phyloP scores from a whole-genome alignment of 2,797 vertebrate species.

The Otolemur crassicaudatus region DNA sequence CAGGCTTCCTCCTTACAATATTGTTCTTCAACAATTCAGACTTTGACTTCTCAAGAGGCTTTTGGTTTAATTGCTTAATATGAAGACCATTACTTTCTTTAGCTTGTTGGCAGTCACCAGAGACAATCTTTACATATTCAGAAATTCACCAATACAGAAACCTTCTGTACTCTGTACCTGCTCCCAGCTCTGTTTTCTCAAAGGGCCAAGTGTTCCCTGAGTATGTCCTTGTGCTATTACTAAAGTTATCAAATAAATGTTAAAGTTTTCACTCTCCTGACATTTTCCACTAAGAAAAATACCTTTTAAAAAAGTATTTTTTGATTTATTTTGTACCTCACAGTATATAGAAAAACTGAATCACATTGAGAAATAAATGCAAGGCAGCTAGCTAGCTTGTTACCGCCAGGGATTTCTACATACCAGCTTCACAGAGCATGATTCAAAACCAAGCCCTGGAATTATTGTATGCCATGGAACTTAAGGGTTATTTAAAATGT shows the following conservation, averaged over 20 bases:
- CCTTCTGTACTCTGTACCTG: not conserved
- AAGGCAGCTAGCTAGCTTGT: not conserved
- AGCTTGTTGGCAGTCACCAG: not conserved
- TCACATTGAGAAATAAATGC: not conserved
- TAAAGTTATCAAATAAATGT: not conserved
- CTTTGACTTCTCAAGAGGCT: not conserved
- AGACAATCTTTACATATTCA: not conserved
- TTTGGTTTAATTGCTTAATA: not conserved
- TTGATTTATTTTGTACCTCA: not conserved
- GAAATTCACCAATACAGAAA: slow-evolving; percentile 27
- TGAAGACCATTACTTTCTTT: not conserved
- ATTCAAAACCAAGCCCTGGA: slow-evolving; percentile 1
- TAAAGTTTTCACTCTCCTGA: not conserved
- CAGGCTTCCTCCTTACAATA: not conserved
- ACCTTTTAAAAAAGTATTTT: not conserved
- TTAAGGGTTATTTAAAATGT: not conserved
- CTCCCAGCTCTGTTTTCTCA: not conserved
- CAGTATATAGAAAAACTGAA: not conserved
- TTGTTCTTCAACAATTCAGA: not conserved
- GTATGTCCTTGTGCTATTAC: not conserved
- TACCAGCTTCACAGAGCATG: not conserved
- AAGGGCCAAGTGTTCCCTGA: not conserved
- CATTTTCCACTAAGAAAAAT: not conserved
- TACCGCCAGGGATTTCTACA: not conserved
- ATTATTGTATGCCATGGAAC: not conserved